Evolutionary conservation across 2,888 invertebrate species (phyloP).

Genomic region (Hermodice carunculata): DNA sequence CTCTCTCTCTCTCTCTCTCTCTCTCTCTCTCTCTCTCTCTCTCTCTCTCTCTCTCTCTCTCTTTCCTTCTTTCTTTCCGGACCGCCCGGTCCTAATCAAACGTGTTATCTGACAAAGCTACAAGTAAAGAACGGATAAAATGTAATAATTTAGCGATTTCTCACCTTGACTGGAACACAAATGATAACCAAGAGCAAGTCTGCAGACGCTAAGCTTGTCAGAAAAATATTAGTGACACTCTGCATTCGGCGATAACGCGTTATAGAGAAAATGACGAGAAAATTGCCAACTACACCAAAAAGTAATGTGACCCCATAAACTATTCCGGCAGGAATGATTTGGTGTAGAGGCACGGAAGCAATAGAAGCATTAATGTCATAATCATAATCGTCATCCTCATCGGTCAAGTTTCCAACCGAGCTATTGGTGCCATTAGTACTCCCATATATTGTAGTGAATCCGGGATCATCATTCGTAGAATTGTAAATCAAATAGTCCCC

Average conservation of each 20-base stretch:
- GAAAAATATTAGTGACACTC: conserved; percentile 78
- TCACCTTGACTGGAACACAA: conserved; percentile 81
- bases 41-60: too few relatives aligned
- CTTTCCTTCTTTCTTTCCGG: too few relatives aligned
- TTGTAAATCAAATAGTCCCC: too few relatives aligned
- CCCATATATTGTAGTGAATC: too few relatives aligned
- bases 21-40: too few relatives aligned
- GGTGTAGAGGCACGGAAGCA: conserved; percentile 71
- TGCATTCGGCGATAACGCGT: conserved; percentile 74
- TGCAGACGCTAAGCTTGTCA: conserved; percentile 79
- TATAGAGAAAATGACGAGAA: conserved; percentile 74
- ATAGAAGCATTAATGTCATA: conserved; percentile 72
- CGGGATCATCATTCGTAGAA: too few relatives aligned
- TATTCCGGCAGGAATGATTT: conserved; percentile 73
- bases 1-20: too few relatives aligned
- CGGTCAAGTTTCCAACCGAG: background rate
- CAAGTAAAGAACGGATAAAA: too few relatives aligned
- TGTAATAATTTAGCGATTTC: too few relatives aligned
- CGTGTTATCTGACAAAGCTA: too few relatives aligned
- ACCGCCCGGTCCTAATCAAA: too few relatives aligned
- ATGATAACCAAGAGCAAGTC: conserved; percentile 78
- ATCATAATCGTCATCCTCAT: conserved; percentile 51
- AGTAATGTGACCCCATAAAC: conserved; percentile 76
- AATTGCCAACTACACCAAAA: conserved; percentile 75
- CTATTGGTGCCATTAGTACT: background rate